phyloP scores from a whole-genome alignment of 2,113 vertebrate genomes.

The Dasyprocta punctata region DNA sequence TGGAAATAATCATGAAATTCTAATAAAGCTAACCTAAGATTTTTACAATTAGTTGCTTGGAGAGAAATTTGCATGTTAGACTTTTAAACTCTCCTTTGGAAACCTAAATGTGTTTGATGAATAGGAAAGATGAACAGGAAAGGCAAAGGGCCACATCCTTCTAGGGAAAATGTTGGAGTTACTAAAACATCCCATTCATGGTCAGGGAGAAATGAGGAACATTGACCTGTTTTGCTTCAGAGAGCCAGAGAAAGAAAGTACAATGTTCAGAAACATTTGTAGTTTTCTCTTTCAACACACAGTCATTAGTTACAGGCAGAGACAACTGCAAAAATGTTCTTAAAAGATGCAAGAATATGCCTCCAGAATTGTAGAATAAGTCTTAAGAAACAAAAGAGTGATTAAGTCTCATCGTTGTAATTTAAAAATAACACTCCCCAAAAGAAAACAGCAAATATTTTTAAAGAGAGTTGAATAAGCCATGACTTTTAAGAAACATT shows the following conservation, averaged over 20 bases:
- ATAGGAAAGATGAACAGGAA: constrained; percentile 11
- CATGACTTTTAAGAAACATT: constrained; percentile 24
- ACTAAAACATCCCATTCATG: neutral
- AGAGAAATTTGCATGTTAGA: constrained; percentile 51
- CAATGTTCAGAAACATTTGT: constrained; percentile 19
- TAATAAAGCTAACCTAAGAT: constrained; percentile 64
- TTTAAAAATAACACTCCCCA: neutral
- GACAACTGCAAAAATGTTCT: neutral
- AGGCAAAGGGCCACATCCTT: neutral
- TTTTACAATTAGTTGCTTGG: constrained; percentile 71
- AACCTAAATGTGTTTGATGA: neutral
- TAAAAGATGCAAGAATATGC: neutral
- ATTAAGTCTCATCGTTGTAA: constrained; percentile 26
- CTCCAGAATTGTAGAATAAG: constrained; percentile 24
- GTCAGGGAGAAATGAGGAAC: neutral
- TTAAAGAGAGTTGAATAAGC: neutral
- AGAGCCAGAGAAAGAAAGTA: constrained; percentile 3
- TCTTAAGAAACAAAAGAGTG: neutral
- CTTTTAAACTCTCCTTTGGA: constrained; percentile 20
- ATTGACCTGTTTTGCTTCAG: neutral
- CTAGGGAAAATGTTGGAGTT: neutral
- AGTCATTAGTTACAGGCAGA: neutral
- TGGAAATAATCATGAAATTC: constrained; percentile 80
- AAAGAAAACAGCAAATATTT: neutral
- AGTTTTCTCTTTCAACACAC: constrained; percentile 32